Percentiles rank a stretch among this genome's conserved stretches.
phyloP scores from a whole-genome alignment of 2,113 vertebrate genomes.

The Pongo abelii region DNA sequence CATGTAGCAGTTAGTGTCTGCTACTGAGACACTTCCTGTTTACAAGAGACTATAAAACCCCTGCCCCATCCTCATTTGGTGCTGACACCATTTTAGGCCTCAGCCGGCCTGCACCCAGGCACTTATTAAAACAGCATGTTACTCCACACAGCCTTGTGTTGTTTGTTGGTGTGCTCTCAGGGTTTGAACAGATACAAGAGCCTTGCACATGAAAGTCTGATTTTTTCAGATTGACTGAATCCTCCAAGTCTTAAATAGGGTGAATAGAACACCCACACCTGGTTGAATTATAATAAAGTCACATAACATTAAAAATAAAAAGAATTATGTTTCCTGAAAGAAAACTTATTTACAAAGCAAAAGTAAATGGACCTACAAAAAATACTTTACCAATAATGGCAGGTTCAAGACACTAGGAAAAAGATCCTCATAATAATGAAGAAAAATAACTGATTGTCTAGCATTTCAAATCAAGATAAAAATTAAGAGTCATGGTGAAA shows the following conservation, averaged over 20 bases:
- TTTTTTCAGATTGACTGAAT: background rate
- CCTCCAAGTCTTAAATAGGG: background rate
- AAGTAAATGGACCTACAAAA: background rate
- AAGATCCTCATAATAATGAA: background rate
- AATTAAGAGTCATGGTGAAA: background rate
- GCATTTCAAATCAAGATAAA: background rate
- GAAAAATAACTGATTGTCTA: background rate
- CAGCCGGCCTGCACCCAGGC: too few species aligned
- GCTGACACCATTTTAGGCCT: too few species aligned
- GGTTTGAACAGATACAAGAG: too few species aligned
- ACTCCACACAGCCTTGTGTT: too few species aligned
- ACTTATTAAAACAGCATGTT: too few species aligned
- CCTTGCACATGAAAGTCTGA: background rate
- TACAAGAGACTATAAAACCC: too few species aligned
- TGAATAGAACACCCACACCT: background rate
- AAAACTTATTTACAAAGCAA: background rate
- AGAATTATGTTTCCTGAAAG: background rate
- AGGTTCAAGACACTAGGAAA: background rate
- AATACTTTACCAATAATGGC: background rate
- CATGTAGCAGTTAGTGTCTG: too few species aligned
- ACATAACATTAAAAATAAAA: background rate
- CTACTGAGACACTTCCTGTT: too few species aligned
- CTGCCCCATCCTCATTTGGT: too few species aligned
- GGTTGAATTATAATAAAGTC: background rate
- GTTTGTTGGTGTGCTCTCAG: too few species aligned